Evolutionary conservation across 2,797 vertebrate species (phyloP).

Genomic region (Syndactyla subalaris): DNA sequence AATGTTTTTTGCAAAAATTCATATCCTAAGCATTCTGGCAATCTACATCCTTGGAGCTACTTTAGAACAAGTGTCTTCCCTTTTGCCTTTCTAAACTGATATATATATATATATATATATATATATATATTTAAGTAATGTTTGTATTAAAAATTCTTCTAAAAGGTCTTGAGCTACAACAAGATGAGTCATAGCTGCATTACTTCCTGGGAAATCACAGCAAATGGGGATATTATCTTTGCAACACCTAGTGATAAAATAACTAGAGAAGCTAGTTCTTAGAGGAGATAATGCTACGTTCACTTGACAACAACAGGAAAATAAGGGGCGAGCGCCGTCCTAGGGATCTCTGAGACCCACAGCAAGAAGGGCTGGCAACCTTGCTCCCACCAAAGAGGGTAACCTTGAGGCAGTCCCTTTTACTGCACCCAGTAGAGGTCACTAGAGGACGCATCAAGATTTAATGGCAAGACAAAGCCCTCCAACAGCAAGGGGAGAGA

Average conservation of each 20-base stretch:
- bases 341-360: background rate
- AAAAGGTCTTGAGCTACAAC: background rate
- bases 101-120: background rate
- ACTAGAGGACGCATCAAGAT: background rate
- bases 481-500: background rate
- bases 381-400: background rate
- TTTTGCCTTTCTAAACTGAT: background rate
- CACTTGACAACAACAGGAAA: background rate
- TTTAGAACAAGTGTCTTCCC: background rate
- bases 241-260: background rate
- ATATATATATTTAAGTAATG: too few species aligned
- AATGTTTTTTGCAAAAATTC: too few species aligned
- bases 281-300: background rate
- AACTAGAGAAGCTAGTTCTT: background rate
- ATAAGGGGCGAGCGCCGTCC: background rate
- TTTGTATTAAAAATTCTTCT: background rate
- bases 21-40: background rate
- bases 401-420: background rate
- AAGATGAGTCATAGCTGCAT: background rate
- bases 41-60: background rate
- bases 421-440: slow-evolving; percentile 17
- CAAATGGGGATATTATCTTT: background rate
- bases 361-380: background rate
- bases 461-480: background rate
- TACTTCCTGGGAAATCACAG: background rate